A percentile compares a stretch with the other conserved stretches of the same genome.
These are phyloP conservation scores for Rhincodon typus DNA, from an alignment of 2,797 vertebrate species.

Conservation along the genomic window DNA sequence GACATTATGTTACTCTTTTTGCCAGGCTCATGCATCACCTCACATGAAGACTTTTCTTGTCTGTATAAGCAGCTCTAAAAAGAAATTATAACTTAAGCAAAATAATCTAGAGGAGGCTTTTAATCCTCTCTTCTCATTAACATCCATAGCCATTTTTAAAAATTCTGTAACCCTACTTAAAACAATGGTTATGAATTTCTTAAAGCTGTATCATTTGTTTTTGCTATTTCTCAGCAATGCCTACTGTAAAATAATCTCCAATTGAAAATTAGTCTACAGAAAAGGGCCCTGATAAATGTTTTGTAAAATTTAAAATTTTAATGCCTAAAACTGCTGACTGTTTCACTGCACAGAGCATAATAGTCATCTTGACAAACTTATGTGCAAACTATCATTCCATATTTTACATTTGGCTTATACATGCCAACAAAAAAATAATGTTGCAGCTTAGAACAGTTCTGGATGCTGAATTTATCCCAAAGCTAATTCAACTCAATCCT, in stretches of 20 bases:
- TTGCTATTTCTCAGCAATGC: no score
- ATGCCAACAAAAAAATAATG: conserved; percentile 13
- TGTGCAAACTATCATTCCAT: conserved; percentile 25
- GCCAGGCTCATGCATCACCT: conserved; percentile 29
- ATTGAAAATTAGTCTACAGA: background rate
- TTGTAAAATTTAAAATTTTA: conserved; percentile 27
- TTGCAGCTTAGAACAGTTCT: conserved; percentile 28
- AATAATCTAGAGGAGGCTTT: conserved; percentile 28
- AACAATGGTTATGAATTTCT: conserved; percentile 30
- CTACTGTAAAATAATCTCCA: conserved; percentile 25
- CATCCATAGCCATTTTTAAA: conserved; percentile 30
- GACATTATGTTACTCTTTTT: conserved; percentile 16
- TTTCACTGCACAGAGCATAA: conserved; percentile 15
- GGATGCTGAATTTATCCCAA: conserved; percentile 33
- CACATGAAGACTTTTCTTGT: background rate
- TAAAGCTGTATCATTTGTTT: conserved; percentile 36
- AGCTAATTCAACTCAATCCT: conserved; percentile 31
- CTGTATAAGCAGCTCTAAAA: conserved; percentile 37
- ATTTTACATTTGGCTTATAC: background rate
- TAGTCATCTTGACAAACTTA: conserved; percentile 21
- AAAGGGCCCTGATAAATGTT: background rate
- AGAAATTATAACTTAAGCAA: conserved; percentile 37
- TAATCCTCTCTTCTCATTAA: conserved; percentile 20
- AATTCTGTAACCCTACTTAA: conserved; percentile 31
- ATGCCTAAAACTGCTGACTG: conserved; percentile 19